Evolutionary conservation across 2,113 vertebrate species (phyloP).

Genomic region (Phainopepla nitens): DNA sequence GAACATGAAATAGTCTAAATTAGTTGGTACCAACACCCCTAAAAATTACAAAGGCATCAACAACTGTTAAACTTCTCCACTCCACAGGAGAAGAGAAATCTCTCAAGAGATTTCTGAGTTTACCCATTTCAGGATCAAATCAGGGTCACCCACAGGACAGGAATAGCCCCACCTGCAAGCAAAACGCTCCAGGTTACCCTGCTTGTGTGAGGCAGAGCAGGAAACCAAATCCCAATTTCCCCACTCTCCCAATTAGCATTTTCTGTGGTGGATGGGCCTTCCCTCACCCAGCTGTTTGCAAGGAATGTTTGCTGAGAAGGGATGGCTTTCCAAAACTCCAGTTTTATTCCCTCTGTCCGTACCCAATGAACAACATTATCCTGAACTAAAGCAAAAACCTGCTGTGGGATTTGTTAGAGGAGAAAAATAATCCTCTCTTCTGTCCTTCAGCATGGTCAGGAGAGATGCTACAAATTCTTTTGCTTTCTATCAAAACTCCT

Average conservation of each 20-base stretch:
- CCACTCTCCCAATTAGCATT: neutral
- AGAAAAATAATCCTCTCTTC: neutral
- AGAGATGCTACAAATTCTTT: neutral
- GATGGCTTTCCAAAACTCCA: neutral
- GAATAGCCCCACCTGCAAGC: neutral
- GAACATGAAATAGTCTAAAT: neutral
- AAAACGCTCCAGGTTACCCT: neutral
- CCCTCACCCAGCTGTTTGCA: neutral
- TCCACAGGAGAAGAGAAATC: too few species aligned
- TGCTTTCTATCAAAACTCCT: neutral
- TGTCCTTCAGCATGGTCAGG: neutral
- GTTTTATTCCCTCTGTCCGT: neutral
- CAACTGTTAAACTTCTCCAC: neutral
- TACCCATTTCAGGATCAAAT: neutral
- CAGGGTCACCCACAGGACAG: neutral
- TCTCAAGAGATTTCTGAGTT: neutral
- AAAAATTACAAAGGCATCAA: neutral
- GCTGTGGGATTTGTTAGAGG: neutral
- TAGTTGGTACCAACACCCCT: neutral
- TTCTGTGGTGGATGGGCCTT: neutral
- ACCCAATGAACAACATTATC: neutral
- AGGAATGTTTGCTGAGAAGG: neutral
- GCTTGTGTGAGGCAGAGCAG: neutral
- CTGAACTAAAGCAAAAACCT: neutral
- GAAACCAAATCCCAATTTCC: neutral